phyloP scores from a whole-genome alignment of 2,888 invertebrate species.

The Polydrusus cervinus region DNA sequence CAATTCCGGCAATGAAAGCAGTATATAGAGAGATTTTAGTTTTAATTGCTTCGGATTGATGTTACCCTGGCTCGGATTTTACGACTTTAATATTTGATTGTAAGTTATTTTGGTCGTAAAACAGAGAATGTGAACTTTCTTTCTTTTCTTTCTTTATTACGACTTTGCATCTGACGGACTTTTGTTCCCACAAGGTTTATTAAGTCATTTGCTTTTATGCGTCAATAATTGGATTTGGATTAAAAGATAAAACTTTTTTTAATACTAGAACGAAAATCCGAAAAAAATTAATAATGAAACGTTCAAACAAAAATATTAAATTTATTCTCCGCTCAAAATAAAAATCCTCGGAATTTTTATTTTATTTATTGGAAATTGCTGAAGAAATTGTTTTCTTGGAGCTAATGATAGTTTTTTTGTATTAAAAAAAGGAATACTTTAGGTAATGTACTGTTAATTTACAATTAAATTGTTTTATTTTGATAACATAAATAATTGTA shows the following conservation, averaged over 20 bases:
- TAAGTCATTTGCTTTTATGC: slow-evolving; percentile 39
- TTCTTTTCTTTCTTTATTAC: slow-evolving; percentile 37
- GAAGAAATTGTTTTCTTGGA: too few relatives aligned
- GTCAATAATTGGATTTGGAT: slow-evolving; percentile 10
- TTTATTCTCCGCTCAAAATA: too few relatives aligned
- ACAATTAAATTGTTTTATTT: too few relatives aligned
- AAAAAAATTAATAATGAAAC: background rate
- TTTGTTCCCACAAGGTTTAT: slow-evolving; percentile 30
- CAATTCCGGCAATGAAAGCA: slow-evolving; percentile 35
- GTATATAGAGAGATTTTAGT: slow-evolving; percentile 40
- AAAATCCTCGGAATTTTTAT: too few relatives aligned
- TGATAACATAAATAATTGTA: too few relatives aligned
- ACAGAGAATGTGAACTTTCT: slow-evolving; percentile 51
- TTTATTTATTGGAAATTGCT: too few relatives aligned
- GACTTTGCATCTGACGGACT: slow-evolving; percentile 18
- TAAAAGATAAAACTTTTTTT: background rate
- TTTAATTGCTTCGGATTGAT: slow-evolving; percentile 48
- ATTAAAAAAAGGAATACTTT: too few relatives aligned
- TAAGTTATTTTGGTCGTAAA: slow-evolving; percentile 53
- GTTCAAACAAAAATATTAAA: too few relatives aligned
- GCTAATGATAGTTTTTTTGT: too few relatives aligned
- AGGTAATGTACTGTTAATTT: too few relatives aligned
- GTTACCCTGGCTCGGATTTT: slow-evolving; percentile 36
- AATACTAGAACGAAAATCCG: background rate
- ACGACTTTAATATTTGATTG: slow-evolving; percentile 46